Evolutionary conservation across 1,140 invertebrate species (phyloP).

Genomic region (Tribolium castaneum): DNA sequence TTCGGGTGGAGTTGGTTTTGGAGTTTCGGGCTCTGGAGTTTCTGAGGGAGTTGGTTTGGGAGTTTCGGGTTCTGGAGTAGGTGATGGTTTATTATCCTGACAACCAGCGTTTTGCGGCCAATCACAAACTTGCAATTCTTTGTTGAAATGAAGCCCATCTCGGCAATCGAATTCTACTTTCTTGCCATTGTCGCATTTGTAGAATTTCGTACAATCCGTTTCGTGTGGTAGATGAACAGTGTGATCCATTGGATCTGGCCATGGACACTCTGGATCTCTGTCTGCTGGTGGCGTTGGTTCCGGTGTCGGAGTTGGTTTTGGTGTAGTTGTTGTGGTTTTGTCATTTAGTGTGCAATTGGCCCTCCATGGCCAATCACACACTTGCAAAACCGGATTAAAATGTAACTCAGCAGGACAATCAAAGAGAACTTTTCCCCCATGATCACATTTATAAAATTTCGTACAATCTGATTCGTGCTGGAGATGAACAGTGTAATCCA

Average conservation of each 20-base stretch:
- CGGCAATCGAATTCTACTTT: slow-evolving; percentile 66
- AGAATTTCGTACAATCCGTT: slow-evolving; percentile 67
- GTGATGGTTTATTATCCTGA: background rate
- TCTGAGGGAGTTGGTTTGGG: background rate
- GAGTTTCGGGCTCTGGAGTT: background rate
- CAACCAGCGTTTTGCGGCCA: slow-evolving; percentile 35
- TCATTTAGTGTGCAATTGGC: background rate
- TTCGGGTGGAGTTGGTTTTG: background rate
- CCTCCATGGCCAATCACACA: slow-evolving; percentile 53
- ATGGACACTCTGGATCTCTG: slow-evolving; percentile 5
- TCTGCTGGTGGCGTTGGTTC: background rate
- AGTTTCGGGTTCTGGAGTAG: background rate
- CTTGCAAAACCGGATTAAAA: slow-evolving; percentile 59
- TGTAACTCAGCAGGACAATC: slow-evolving; percentile 61
- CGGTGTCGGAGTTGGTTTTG: background rate
- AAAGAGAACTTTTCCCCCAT: slow-evolving; percentile 53
- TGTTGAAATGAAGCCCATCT: slow-evolving; percentile 66
- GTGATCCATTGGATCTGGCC: slow-evolving; percentile 28
- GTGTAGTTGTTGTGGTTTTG: background rate
- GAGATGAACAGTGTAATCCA: slow-evolving; percentile 32
- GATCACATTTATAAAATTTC: slow-evolving; percentile 59
- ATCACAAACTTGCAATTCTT: slow-evolving; percentile 55
- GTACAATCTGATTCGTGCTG: slow-evolving; percentile 46
- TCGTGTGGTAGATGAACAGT: slow-evolving; percentile 65
- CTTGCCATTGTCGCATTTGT: slow-evolving; percentile 66